A percentile compares a stretch with the other conserved stretches of the same genome.
phyloP scores from a whole-genome alignment of 2,797 vertebrate species.

The Limosa lapponica region DNA sequence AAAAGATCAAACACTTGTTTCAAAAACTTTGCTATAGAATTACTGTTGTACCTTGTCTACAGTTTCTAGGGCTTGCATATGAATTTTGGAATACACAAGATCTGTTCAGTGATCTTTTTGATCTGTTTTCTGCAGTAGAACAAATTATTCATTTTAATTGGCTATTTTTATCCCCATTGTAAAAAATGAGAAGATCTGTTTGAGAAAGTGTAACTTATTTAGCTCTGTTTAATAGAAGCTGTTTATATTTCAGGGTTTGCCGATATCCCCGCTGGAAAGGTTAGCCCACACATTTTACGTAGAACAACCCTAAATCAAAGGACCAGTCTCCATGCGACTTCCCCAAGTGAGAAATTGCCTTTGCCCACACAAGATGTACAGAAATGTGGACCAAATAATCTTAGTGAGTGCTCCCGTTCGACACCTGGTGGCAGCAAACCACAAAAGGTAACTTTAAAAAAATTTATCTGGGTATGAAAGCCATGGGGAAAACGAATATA shows the following conservation, averaged over 20 bases:
- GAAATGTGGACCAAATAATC: constrained; percentile 29
- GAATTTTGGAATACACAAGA: not conserved
- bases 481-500: not conserved
- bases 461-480: not conserved
- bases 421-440: constrained; percentile 81
- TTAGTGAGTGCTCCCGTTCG: constrained; percentile 15
- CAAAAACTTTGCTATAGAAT: not conserved
- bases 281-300: constrained; percentile 82
- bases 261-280: constrained; percentile 84
- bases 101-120: not conserved
- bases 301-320: constrained; percentile 80
- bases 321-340: constrained; percentile 76
- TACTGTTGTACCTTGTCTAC: not conserved
- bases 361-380: not conserved
- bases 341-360: constrained; percentile 31
- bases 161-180: not conserved
- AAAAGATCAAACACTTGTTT: not conserved
- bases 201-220: not conserved
- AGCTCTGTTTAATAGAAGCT: not conserved
- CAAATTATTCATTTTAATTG: not conserved
- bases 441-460: constrained; percentile 78
- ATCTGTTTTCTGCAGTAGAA: not conserved
- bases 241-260: constrained; percentile 82
- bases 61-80: not conserved
- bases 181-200: not conserved